Percentiles rank a stretch among this genome's conserved stretches.
Evolutionary conservation across 2,113 vertebrate species (phyloP).

Genomic region (Eurypyga helias): DNA sequence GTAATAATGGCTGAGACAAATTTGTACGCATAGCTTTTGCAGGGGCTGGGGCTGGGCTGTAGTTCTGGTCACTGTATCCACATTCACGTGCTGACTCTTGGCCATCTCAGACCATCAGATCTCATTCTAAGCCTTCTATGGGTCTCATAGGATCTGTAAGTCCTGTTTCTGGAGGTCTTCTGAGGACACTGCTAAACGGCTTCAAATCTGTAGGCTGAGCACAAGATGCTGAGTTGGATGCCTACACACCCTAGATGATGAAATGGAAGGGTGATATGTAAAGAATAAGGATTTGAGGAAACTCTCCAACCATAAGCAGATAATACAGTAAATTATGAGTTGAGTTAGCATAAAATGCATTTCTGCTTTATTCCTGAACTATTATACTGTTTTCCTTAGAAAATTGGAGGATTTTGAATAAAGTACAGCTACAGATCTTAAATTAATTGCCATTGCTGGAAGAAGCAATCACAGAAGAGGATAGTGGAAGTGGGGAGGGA

Average conservation of each 20-base stretch:
- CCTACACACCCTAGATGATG: background rate
- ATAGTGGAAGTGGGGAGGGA: background rate
- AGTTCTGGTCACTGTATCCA: background rate
- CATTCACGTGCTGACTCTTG: accelerated
- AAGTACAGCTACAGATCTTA: background rate
- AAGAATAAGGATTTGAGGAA: background rate
- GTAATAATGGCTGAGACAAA: background rate
- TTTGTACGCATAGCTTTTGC: background rate
- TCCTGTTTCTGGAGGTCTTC: background rate
- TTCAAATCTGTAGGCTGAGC: background rate
- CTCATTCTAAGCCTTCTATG: background rate
- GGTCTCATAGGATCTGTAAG: background rate
- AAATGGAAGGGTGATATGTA: background rate
- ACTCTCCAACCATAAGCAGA: accelerated
- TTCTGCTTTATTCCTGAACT: constrained; percentile 6
- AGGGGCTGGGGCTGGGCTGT: background rate
- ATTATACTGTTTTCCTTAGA: background rate
- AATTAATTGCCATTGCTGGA: background rate
- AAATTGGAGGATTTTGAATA: background rate
- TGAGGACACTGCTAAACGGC: background rate
- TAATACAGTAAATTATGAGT: background rate
- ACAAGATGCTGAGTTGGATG: background rate
- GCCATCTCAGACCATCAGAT: background rate
- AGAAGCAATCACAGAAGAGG: background rate
- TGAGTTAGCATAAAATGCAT: background rate